These are phyloP conservation scores for Drosophila kepulauana DNA, from an alignment of 1,140 invertebrate species.

Conservation along the genomic window DNA sequence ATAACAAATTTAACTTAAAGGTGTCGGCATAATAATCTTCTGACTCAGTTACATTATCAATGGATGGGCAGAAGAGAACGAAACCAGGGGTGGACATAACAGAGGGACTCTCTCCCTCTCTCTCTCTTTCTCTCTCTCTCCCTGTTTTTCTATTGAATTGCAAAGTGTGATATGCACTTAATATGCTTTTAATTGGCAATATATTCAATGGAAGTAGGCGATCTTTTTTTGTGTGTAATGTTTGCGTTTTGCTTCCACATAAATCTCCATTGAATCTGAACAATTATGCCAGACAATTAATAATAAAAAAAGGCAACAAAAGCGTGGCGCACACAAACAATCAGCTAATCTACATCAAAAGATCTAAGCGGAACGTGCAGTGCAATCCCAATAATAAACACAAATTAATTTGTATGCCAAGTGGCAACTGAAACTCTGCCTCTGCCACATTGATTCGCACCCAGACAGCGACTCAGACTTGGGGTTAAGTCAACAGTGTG, in stretches of 20 bases:
- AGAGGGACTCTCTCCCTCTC: neutral
- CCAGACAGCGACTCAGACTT: neutral
- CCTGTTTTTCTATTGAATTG: neutral
- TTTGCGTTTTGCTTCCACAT: slow-evolving; percentile 41
- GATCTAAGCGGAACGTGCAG: slow-evolving; percentile 66
- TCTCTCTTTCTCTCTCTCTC: too few relatives aligned
- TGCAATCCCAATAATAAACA: slow-evolving; percentile 37
- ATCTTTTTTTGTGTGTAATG: slow-evolving; percentile 8
- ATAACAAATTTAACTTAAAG: neutral
- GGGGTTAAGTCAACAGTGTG: neutral
- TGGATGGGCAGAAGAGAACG: neutral
- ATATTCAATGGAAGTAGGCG: slow-evolving; percentile 22
- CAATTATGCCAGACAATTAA: slow-evolving; percentile 76
- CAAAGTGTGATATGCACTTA: slow-evolving; percentile 2
- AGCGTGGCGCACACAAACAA: slow-evolving; percentile 56
- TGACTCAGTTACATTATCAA: slow-evolving; percentile 3
- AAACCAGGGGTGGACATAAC: neutral
- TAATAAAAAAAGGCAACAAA: slow-evolving; percentile 62
- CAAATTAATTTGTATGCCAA: slow-evolving; percentile 77
- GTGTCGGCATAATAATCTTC: neutral
- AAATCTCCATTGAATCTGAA: slow-evolving; percentile 79
- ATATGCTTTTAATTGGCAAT: slow-evolving; percentile 59
- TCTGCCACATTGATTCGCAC: slow-evolving; percentile 27
- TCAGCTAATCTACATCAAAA: slow-evolving; percentile 55
- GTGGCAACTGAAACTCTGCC: slow-evolving; percentile 30